Evolutionary conservation across 2,113 vertebrate genomes (phyloP), one percentile per base, ranked within the genome.

Genomic region (Euleptes europaea): DNA sequence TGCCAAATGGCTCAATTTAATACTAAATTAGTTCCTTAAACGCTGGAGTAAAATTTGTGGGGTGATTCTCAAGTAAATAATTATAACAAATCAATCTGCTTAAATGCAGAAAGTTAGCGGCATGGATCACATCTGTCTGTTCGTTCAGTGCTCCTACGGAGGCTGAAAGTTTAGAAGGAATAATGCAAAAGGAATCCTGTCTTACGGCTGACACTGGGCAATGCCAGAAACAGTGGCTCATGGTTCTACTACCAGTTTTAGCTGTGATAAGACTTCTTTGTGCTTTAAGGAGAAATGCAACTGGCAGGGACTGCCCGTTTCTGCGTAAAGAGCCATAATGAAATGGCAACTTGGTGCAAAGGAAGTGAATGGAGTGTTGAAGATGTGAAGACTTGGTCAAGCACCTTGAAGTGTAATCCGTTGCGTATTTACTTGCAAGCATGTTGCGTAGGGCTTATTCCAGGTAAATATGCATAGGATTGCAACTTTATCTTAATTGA

Each of bases 31-130:
- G 4, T 40, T 65, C 0, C 0, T 40, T 83, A 66, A 51, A 63
- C 35, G 42, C 72, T 76, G 38, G 74, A 80, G 65, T 38, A 65
- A 83, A 80, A 47, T 65, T 80, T 90, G 65, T 69, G 51, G 83
- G 66, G 7, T 60, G 12, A 71, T 9, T 14, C 42, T 80, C 69
- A 0, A 0, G 40, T 83, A 49, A 85, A 67, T 79, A 0, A 0
- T 57, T 66, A 47, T 3, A 38, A 44, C 76, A 42, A 80, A 51
- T 72, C 78, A 73, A 28, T 49, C 26, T 5, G 0, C 0, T 78
- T 75, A 87, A 69, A 79, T 35, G 47, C 3, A 40, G 15, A 31
- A 78, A 60, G 49, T 65, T 31, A 72, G 26, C 63, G 42, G 51
- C 26, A 47, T 19, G 10, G 38, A 63, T 63, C 17, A 78, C 40